phyloP scores from a whole-genome alignment of 2,888 invertebrate genomes.

The Endomychus coccineus region DNA sequence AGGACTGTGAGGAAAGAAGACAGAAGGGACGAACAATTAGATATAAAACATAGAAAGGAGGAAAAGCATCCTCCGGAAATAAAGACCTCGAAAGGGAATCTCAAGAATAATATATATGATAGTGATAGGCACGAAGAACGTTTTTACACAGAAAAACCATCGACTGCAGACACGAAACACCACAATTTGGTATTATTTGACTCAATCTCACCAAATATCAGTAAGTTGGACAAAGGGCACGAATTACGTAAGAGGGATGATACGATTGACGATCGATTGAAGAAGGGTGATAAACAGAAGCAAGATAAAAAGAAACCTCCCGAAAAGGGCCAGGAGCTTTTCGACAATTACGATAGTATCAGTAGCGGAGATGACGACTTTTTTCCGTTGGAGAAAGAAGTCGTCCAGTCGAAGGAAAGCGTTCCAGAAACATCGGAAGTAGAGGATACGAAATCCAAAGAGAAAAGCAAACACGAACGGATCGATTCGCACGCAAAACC shows the following conservation, averaged over 20 bases:
- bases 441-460: neutral
- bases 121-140: too few relatives aligned
- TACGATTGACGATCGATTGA: neutral
- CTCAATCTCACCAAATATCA: too few relatives aligned
- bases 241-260: too few relatives aligned
- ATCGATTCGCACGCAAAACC: neutral
- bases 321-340: neutral
- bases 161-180: too few relatives aligned
- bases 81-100: neutral
- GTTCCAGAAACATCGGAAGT: neutral
- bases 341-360: neutral
- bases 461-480: neutral
- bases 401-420: neutral
- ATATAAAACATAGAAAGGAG: neutral
- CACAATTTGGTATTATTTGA: too few relatives aligned
- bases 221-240: too few relatives aligned
- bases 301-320: neutral
- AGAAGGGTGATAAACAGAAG: neutral
- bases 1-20: neutral
- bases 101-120: too few relatives aligned
- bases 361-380: neutral
- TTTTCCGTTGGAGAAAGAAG: conserved; percentile 4
- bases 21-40: neutral
- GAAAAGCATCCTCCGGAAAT: neutral
- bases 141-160: too few relatives aligned